Base-by-base conservation (phyloP, 2,888 invertebrate species). In the Teinopalpus imperialis region DNA sequence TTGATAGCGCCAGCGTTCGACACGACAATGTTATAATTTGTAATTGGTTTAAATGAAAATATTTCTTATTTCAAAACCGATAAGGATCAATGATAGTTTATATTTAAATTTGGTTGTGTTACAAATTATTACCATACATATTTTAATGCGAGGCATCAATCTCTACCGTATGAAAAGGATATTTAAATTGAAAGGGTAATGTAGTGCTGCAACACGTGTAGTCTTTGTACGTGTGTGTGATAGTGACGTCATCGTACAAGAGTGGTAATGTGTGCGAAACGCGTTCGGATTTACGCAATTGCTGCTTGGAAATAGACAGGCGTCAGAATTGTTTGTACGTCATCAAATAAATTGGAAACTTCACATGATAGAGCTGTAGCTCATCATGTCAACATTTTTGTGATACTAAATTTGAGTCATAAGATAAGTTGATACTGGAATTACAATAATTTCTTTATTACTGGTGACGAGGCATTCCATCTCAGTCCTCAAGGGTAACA, bases 121-220 rank as follows among this genome's bases (percentile, higher is more conserved):
- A 56, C 68, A 70, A 71, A 64, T 70, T 69, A 74, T 77, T 66
- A 63, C 69, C 59, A 54, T 56, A 72, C 69, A 74, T 71, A 74
- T 74, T 75, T 74, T 69, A 70, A 69, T 70, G 67, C 68, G 69
- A 71, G 69, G 62, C 80, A 81, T 81, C 74, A 74, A 77, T 81
- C 77, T 74, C 58, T 35, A 54, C 61, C 52, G 61, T 68, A 63
- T 78, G 79, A 79, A 80, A 74, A 72, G 75, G 64, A 67, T 72
- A 71, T 73, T 76, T 68, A 68, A 77, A 73, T 71, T 70, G 73
- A 69, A 73, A 69, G 75, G 66, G 66, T 75, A 65, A 70, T 71
- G 68, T 57, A 56, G 61, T 64, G 62, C 59, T 69, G 66, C 62
- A 63, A 69, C 71, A 73, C 70, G 66, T 65, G 68, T 64, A 66